phyloP scores from a whole-genome alignment of 2,797 vertebrate genomes.

The Macropus fuliginosus region DNA sequence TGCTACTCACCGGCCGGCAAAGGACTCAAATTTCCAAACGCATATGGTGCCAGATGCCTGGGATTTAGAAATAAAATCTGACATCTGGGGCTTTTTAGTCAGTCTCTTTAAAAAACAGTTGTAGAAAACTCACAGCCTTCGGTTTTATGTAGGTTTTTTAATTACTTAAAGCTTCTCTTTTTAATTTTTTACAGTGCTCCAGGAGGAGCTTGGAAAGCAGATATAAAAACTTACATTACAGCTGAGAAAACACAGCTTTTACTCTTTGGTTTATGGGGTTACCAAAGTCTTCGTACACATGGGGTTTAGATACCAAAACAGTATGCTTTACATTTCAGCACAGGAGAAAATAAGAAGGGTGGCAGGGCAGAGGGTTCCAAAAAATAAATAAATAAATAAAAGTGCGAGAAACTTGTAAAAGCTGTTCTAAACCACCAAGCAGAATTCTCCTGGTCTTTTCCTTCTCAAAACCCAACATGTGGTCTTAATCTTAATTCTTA shows the following conservation, averaged over 20 bases:
- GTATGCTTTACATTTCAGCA: conserved; percentile 76
- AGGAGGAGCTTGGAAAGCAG: conserved; percentile 85
- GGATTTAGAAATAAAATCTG: conserved; percentile 87
- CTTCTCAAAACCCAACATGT: conserved; percentile 88
- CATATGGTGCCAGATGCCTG: conserved; percentile 87
- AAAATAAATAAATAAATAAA: neutral
- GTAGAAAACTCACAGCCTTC: conserved; percentile 84
- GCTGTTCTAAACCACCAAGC: conserved; percentile 83
- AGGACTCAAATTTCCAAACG: conserved; percentile 86
- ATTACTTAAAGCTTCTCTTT: conserved; percentile 88
- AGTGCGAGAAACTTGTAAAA: conserved; percentile 57
- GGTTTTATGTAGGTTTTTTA: conserved; percentile 86
- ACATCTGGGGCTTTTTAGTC: conserved; percentile 89
- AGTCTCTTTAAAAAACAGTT: conserved; percentile 86
- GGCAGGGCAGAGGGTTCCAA: neutral
- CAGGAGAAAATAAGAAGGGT: conserved; percentile 78
- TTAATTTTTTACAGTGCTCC: conserved; percentile 87
- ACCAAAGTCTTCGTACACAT: conserved; percentile 90
- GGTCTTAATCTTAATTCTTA: conserved; percentile 91
- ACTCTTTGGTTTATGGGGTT: conserved; percentile 91
- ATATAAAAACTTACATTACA: conserved; percentile 93
- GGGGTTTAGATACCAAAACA: conserved; percentile 83
- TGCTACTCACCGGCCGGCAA: conserved; percentile 84
- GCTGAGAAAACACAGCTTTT: conserved; percentile 92
- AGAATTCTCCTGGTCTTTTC: conserved; percentile 85